Evolutionary conservation across 2,113 vertebrate genomes (phyloP), one percentile per base, ranked within the genome.

Genomic region (Hymenochirus boettgeri): DNA sequence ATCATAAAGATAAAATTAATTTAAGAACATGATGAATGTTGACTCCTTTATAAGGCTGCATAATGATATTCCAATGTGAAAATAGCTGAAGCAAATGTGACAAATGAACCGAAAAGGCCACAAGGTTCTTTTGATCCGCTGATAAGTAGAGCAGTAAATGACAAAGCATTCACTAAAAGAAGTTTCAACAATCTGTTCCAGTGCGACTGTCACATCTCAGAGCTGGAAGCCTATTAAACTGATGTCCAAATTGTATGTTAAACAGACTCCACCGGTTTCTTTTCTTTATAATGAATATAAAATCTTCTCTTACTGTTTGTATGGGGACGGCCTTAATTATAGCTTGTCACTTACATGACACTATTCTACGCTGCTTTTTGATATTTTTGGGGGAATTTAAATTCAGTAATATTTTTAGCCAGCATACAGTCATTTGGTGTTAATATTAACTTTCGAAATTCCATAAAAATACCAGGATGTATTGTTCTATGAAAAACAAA

Each of bases 321-420:
- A 67, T 25, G 64, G 55, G 29, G 51, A 67, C 18, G 31, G 46
- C 47, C 56, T 51, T 67, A n/a, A 67, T 67, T 59, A 67, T 48
- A 67, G 45, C 7, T n/a, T 39, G 23, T 15, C 51, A 45, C 12
- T 25, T 7, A 45, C 11, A 63, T 63, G 51, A 35, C 24, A 27
- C 15, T 21, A 25, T 42, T 10, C 60, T 29, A n/a, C 21, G 5
- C 1, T 33, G 6, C 11, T 21, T 11, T 39, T 48, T 61, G 15
- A 15, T 21, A n/a, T n/a, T n/a, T 21, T 24, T 47, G 5, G 19
- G n/a, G 13, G 22, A 12, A 31, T n/a, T n/a, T n/a, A n/a, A n/a
- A n/a, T n/a, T n/a, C n/a, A n/a, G n/a, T n/a, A n/a, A n/a, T n/a
- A n/a, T n/a, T n/a, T n/a, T n/a, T n/a, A n/a, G n/a, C n/a, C n/a